Evolutionary conservation across 2,888 invertebrate genomes (phyloP), one percentile per base, ranked within the genome.

Genomic region (Drosophila nr. fundita): DNA sequence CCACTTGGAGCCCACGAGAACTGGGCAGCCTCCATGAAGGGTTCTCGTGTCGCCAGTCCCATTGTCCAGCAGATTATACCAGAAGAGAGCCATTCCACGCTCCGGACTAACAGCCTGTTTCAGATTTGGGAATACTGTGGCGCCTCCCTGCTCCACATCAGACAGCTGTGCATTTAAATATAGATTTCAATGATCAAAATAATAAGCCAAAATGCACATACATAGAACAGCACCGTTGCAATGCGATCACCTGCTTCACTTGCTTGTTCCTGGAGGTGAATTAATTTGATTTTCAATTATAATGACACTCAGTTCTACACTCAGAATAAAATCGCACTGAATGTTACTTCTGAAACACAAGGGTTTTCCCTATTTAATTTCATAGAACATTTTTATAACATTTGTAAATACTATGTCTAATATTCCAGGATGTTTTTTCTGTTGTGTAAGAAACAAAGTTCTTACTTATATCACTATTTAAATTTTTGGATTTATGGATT

Each of bases 61-160:
- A 53, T 81, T 68, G 10, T 80, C 65, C 30, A 83, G 73, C 10
- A 91, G 72, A 71, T 92, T 92, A 53, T 90, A 87, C 92, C 91
- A 92, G 34, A 91, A 67, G 1, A 91, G 42, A 4, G 87, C 95
- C 21, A 94, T 91, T 45, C 95, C 95, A 92, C 97, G 97, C 83
- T 95, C 95, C 0, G 99, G 99, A 95, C 96, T 97, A 61, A 99
- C 94, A 21, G 97, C 95, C 38, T 97, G 94, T 7, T 96, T 96
- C 15, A 99, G 94, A 77, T 95, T 95, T 0, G 99, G 98, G 93
- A 99, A 99, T 7, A 99, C 99, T 0, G 99, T 99, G 7, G 98
- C 98, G 18, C 99, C 99, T 1, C 99, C 99, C 92, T 98, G 98
- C 36, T 97, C 96, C 10, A 99, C 99, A 91, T 99, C 98, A 68